phyloP scores from a whole-genome alignment of 2,797 vertebrate species.

The Nyctalus aviator region DNA sequence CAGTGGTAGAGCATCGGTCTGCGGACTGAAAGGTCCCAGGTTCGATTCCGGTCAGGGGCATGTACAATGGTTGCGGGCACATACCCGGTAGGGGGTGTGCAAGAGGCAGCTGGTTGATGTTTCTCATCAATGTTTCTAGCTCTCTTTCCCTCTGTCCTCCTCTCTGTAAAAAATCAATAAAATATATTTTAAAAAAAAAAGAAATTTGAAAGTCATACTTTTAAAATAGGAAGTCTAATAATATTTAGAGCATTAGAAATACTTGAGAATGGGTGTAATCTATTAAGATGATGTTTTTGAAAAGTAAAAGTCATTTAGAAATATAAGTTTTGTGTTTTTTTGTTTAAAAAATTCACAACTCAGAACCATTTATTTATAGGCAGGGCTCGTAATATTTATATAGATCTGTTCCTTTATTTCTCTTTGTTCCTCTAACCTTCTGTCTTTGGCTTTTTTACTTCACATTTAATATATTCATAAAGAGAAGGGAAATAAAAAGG shows the following conservation, averaged over 20 bases:
- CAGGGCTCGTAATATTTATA: not conserved
- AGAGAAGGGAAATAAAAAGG: conserved; percentile 28
- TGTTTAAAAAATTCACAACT: conserved; percentile 36
- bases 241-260: conserved; percentile 36
- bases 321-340: conserved; percentile 30
- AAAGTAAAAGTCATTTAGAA: conserved; percentile 29
- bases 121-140: no score
- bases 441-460: conserved; percentile 44
- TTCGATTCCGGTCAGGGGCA: no score
- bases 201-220: conserved; percentile 43
- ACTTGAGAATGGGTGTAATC: not conserved
- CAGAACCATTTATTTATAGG: not conserved
- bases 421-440: not conserved
- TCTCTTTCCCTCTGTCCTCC: no score
- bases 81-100: no score
- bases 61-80: no score
- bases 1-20: no score
- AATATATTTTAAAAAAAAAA: no score
- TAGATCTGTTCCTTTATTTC: not conserved
- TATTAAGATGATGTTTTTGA: conserved; percentile 7
- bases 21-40: no score
- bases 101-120: no score
- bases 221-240: not conserved
- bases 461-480: not conserved
- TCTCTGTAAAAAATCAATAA: no score